Evolutionary conservation across 2,888 invertebrate genomes (phyloP).

Genomic region (Lepidocyrtinus sp.): DNA sequence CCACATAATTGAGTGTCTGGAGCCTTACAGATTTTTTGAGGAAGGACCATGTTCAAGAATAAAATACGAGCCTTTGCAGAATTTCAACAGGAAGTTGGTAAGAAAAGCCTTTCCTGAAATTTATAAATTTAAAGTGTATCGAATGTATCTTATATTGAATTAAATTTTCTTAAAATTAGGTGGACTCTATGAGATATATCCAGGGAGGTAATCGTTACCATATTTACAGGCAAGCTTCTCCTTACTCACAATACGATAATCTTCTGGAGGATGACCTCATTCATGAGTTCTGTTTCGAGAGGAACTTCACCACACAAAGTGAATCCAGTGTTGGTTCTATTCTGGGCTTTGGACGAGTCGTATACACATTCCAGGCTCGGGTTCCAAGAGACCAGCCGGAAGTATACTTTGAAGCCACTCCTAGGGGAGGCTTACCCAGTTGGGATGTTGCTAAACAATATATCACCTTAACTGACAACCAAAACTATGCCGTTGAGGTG

Average conservation of each 20-base stretch:
- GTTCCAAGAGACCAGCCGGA: not conserved
- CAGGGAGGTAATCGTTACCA: conserved; percentile 9
- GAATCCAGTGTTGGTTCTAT: not conserved
- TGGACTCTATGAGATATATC: conserved; percentile 13
- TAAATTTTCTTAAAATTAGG: conserved; percentile 7
- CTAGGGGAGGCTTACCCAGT: not conserved
- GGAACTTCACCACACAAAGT: not conserved
- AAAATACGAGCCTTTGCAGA: not conserved
- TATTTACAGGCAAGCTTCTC: conserved; percentile 8
- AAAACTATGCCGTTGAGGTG: not conserved
- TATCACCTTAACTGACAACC: conserved; percentile 17
- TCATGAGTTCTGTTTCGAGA: not conserved
- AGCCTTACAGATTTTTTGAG: not conserved
- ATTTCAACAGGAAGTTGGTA: not conserved
- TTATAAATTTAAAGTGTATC: not conserved
- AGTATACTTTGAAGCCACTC: conserved; percentile 4
- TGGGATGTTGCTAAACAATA: not conserved
- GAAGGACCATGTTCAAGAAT: not conserved
- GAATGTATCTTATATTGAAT: conserved; percentile 5
- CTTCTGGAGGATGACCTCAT: not conserved
- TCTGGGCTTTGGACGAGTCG: not conserved
- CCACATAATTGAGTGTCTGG: too few relatives aligned
- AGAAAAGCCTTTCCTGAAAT: conserved; percentile 2
- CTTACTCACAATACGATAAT: not conserved
- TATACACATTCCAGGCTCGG: not conserved